These are phyloP conservation scores for Potamilus streckersoni DNA, from an alignment of 1,140 invertebrate genomes.

Conservation along the genomic window DNA sequence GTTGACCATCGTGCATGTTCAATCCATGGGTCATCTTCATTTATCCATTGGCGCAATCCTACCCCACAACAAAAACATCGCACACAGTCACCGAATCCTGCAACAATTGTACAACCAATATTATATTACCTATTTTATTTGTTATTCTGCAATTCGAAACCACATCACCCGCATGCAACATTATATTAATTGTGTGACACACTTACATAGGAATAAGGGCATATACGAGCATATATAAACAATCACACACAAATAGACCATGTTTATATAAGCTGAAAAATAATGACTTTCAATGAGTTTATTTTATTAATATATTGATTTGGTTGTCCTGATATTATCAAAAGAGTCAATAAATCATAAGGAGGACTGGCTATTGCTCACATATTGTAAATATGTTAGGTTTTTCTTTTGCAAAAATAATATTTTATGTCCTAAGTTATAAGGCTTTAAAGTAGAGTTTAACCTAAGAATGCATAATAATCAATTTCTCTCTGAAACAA, in stretches of 20 bases:
- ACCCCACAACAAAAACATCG: conserved; percentile 15
- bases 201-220: not conserved
- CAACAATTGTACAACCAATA: not conserved
- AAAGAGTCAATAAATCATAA: too few species aligned
- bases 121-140: not conserved
- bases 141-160: not conserved
- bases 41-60: conserved; percentile 10
- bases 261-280: not conserved
- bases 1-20: conserved; percentile 11
- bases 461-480: too few species aligned
- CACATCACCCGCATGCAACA: not conserved
- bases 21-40: conserved; percentile 3
- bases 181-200: not conserved
- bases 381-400: too few species aligned
- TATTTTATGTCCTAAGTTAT: too few species aligned
- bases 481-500: too few species aligned
- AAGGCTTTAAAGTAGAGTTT: too few species aligned
- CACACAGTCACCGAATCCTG: conserved; percentile 8
- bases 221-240: not conserved
- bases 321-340: not conserved
- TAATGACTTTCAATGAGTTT: not conserved
- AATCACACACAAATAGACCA: not conserved
- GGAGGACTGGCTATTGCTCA: too few species aligned
- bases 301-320: not conserved
- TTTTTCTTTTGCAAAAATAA: too few species aligned